These are phyloP conservation scores for Crotalus horridus DNA, from an alignment of 2,113 vertebrate species.

Conservation along the genomic window DNA sequence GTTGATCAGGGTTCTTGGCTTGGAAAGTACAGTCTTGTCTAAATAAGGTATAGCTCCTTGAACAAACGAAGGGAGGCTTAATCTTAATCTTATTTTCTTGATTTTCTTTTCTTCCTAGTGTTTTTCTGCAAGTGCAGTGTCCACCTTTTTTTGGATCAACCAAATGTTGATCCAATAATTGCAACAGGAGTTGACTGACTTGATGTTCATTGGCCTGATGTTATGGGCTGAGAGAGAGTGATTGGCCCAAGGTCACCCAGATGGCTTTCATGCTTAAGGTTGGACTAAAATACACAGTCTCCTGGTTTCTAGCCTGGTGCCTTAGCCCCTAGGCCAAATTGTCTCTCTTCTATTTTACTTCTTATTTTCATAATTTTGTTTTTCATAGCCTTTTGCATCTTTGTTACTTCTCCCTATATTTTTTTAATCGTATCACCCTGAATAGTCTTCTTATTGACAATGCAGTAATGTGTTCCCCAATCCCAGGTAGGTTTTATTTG, in stretches of 20 bases:
- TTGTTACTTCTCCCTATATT: neutral
- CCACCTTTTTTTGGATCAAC: too few species aligned
- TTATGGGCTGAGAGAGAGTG: too few species aligned
- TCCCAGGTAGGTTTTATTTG: neutral
- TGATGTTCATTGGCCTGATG: too few species aligned
- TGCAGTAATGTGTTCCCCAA: neutral
- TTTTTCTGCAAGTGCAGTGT: too few species aligned
- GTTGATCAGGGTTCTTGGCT: too few species aligned
- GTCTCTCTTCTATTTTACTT: neutral
- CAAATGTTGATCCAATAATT: too few species aligned
- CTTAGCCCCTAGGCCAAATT: neutral
- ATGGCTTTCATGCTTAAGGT: neutral
- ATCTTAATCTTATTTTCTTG: neutral
- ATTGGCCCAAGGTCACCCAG: too few species aligned
- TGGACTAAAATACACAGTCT: neutral
- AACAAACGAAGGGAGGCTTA: neutral
- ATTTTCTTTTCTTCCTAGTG: neutral
- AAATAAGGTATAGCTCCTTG: neutral
- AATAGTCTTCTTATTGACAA: neutral
- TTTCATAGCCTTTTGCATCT: neutral
- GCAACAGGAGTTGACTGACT: too few species aligned
- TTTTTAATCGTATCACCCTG: neutral
- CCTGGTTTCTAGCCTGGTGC: neutral
- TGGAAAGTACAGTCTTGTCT: too few species aligned
- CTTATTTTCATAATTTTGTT: neutral